phyloP scores from a whole-genome alignment of 2,113 vertebrate species.

The Nesospiza acunhae region DNA sequence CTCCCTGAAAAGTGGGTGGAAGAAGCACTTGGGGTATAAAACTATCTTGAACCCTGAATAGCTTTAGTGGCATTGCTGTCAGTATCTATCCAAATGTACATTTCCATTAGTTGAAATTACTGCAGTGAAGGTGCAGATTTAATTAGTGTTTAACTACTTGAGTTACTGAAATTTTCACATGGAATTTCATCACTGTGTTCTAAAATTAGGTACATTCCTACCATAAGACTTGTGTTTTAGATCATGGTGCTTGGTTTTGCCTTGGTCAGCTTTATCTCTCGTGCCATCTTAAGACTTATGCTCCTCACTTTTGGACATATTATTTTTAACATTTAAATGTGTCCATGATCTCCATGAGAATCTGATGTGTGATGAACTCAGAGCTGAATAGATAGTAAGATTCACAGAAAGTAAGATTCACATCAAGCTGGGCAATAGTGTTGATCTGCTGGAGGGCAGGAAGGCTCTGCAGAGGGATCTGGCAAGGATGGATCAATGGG shows the following conservation, averaged over 20 bases:
- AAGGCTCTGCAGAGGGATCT: neutral
- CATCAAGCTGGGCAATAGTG: neutral
- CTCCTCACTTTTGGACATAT: neutral
- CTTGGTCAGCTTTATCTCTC: neutral
- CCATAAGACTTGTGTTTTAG: neutral
- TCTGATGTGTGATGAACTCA: neutral
- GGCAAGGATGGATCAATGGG: neutral
- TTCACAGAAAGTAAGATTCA: neutral
- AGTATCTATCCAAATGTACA: neutral
- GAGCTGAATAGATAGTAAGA: neutral
- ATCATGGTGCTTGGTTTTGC: neutral
- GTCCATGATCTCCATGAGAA: neutral
- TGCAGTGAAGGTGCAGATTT: neutral
- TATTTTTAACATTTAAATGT: neutral
- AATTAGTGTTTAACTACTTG: neutral
- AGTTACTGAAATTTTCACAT: neutral
- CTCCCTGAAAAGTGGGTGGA: neutral
- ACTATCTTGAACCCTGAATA: neutral
- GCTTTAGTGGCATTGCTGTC: neutral
- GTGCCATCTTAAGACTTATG: fast-evolving
- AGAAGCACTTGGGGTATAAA: neutral
- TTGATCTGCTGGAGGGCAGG: neutral
- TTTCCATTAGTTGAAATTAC: neutral
- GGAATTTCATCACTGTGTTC: neutral
- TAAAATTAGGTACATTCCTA: neutral